phyloP scores from a whole-genome alignment of 2,113 vertebrate species.

The Sturnira hondurensis region DNA sequence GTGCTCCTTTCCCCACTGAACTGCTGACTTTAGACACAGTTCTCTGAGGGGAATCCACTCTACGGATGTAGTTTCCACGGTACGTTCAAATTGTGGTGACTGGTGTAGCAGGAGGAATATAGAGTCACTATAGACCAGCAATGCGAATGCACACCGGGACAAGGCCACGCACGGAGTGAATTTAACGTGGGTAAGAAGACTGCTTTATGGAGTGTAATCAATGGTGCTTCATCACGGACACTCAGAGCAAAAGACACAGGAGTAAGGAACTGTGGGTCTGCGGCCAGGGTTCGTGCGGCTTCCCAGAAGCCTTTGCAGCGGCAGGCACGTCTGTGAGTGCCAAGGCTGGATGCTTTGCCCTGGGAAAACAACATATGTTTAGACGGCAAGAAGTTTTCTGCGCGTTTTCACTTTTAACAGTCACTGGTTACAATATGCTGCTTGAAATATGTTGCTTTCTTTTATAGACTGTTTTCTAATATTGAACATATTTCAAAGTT shows the following conservation, averaged over 20 bases:
- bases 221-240: neutral
- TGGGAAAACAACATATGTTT: conserved; percentile 22
- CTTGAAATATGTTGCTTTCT: neutral
- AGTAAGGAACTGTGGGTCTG: neutral
- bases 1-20: conserved; percentile 36
- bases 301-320: conserved; percentile 21
- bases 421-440: neutral
- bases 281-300: neutral
- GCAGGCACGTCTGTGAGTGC: rapidly evolving
- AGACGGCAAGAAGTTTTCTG: neutral
- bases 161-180: neutral
- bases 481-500: conserved; percentile 18
- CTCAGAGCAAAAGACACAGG: neutral
- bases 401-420: neutral
- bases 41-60: conserved; percentile 55
- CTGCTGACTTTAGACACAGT: conserved; percentile 54
- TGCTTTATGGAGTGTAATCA: neutral
- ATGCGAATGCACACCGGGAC: neutral
- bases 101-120: conserved; percentile 38
- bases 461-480: conserved; percentile 32
- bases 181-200: neutral
- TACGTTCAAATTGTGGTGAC: conserved; percentile 34
- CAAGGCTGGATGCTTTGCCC: neutral
- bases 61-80: conserved; percentile 44
- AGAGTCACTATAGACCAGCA: neutral